Evolutionary conservation across 1,140 invertebrate species (phyloP).

Genomic region (Diorhabda elongata): DNA sequence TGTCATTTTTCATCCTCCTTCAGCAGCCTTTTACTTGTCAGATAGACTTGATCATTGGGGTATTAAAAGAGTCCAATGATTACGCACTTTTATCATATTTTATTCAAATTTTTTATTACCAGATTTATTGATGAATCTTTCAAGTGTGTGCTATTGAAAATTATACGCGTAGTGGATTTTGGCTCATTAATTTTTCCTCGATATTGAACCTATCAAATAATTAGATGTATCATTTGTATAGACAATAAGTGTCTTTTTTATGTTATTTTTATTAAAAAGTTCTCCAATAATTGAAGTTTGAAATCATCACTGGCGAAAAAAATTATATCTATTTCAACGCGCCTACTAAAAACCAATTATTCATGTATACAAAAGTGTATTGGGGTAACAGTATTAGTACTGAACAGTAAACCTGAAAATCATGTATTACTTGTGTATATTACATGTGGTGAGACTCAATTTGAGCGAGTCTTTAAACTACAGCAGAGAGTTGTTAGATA

Average conservation of each 20-base stretch:
- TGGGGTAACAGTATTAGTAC: too few relatives aligned
- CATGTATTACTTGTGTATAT: too few relatives aligned
- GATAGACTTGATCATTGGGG: slow-evolving; percentile 43
- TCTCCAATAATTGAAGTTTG: too few relatives aligned
- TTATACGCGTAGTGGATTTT: slow-evolving; percentile 4
- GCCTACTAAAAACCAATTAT: too few relatives aligned
- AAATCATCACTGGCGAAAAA: too few relatives aligned
- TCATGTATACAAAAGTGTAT: too few relatives aligned
- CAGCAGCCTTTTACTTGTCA: slow-evolving; percentile 45
- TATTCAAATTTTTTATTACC: slow-evolving; percentile 19
- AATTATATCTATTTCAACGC: too few relatives aligned
- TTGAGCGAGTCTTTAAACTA: too few relatives aligned
- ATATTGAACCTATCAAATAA: neutral
- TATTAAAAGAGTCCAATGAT: slow-evolving; percentile 41
- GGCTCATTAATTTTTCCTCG: slow-evolving; percentile 6
- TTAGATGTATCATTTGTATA: neutral
- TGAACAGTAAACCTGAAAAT: too few relatives aligned
- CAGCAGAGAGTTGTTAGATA: too few relatives aligned
- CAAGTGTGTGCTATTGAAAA: slow-evolving; percentile 10
- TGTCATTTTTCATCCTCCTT: slow-evolving; percentile 42
- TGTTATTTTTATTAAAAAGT: too few relatives aligned
- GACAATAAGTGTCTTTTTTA: neutral
- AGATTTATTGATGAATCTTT: slow-evolving; percentile 8
- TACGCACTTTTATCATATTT: slow-evolving; percentile 25
- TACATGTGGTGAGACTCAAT: too few relatives aligned